Base-by-base conservation (phyloP, 30 jellyfish, hydroid and myxozoan genomes). In the Hydractinia echinata region DNA sequence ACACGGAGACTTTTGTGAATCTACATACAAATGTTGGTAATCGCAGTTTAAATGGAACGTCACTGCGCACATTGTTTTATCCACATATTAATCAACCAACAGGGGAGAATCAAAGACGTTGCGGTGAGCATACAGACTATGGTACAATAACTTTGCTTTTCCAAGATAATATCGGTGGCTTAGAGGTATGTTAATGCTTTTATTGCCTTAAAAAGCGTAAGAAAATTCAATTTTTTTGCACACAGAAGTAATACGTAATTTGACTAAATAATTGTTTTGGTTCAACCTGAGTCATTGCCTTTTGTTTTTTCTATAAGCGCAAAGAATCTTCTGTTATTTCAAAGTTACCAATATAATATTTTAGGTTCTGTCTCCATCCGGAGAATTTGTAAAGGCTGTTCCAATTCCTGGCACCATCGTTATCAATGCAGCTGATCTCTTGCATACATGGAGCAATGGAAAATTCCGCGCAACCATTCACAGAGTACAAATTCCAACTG, bases 101-200 rank as follows among this genome's bases (percentile, higher is more conserved):
- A 7, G 8, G 3, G 21, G n/a, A 52, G 14, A 56, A 66, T 48
- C 84, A 80, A 54, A n/a, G 52, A n/a, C 80, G 87, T 18, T 80
- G 87, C 81, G 11, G 85, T 7, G 87, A 66, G 53, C 87, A 80
- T 68, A 80, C 87, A 4, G 87, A 80, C 81, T 80, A 80, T 61
- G 87, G 87, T 5, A 80, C 87, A 14, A 52, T 80, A 52, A 80
- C 87, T 48, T 8, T 80, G 49, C 50, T 80, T 39, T 80, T 80
- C 60, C 87, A 80, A 80, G 87, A 80, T 61, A 8, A 53, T 4
- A 56, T 30, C 5, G 87, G 87, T 14, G 87, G 87, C 16, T 67
- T 80, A 48, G 87, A 80, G 84, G 87, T 80, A 50, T 14, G 84
- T 6, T 53, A 5, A 49, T 2, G 44, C 44, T 30, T 30, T 30